These are phyloP conservation scores for Vireo altiloquus DNA, from an alignment of 2,113 vertebrate species.

Conservation along the genomic window DNA sequence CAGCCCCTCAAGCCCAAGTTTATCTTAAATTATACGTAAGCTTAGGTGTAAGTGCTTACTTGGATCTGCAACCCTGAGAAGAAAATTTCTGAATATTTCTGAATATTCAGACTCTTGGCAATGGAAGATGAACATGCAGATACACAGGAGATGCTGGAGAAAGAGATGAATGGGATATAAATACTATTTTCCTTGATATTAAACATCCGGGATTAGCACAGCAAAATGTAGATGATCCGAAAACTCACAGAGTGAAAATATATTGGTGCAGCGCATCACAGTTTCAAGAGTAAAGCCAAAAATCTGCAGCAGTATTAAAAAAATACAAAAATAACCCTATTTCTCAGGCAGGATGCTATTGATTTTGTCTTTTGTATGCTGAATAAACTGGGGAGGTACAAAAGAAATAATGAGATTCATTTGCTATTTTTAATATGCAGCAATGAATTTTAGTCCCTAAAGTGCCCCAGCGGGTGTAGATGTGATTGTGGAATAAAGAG, in stretches of 20 bases:
- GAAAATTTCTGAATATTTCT: background rate
- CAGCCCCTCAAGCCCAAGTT: background rate
- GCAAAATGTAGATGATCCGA: background rate
- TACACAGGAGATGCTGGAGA: background rate
- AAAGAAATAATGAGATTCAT: conserved; percentile 66
- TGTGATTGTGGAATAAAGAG: conserved; percentile 30
- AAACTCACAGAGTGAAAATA: background rate
- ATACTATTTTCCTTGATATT: conserved; percentile 29
- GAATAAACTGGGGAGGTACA: conserved; percentile 40
- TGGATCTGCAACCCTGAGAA: background rate
- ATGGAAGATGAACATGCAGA: background rate
- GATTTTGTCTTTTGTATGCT: conserved; percentile 52
- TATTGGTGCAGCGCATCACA: background rate
- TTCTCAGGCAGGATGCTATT: background rate
- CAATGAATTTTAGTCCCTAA: conserved; percentile 54
- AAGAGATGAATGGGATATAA: conserved; percentile 33
- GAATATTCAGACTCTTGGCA: background rate
- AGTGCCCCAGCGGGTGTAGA: conserved; percentile 28
- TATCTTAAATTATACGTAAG: background rate
- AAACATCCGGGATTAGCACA: conserved; percentile 30
- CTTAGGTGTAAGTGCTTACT: background rate
- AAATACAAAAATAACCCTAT: conserved; percentile 27
- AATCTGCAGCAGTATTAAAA: background rate
- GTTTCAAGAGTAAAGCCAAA: background rate
- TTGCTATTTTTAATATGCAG: conserved; percentile 63